Evolutionary conservation across 2,888 invertebrate species (phyloP).

Genomic region (Leucophenga montana): DNA sequence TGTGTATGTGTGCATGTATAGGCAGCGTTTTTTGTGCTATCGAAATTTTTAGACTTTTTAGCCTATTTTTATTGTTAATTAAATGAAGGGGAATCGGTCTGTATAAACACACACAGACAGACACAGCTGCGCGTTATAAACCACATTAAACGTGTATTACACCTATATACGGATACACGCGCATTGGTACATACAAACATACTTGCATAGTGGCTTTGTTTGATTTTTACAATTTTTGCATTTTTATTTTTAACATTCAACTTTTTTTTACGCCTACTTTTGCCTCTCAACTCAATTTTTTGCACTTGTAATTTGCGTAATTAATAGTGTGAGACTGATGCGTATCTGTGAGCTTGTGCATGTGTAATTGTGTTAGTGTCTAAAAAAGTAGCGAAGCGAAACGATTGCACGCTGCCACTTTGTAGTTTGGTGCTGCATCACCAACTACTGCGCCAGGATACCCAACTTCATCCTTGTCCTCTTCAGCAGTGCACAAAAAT

Average conservation of each 20-base stretch:
- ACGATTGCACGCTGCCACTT: conserved; percentile 14
- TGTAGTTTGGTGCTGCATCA: neutral
- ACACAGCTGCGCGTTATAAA: neutral
- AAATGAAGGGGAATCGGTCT: conserved; percentile 61
- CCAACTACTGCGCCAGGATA: conserved; percentile 25
- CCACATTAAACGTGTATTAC: conserved; percentile 1
- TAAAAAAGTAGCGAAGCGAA: conserved; percentile 25
- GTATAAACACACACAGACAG: neutral
- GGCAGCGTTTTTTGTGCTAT: conserved; percentile 58
- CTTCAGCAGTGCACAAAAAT: conserved; percentile 32
- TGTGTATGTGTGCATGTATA: conserved; percentile 52
- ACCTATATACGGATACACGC: conserved; percentile 35
- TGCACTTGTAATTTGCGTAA: conserved; percentile 62
- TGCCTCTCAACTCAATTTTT: conserved; percentile 50
- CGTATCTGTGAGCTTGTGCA: conserved; percentile 39
- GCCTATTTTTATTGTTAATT: conserved; percentile 72
- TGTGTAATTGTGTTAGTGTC: conserved; percentile 58
- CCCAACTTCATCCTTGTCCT: conserved; percentile 28
- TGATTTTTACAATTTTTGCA: neutral
- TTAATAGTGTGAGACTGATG: conserved; percentile 61
- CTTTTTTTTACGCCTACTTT: conserved; percentile 42
- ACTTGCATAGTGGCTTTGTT: conserved; percentile 1
- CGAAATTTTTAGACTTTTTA: conserved; percentile 65
- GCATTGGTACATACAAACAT: conserved; percentile 27
- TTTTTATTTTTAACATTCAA: conserved; percentile 5